Evolutionary conservation across 2,797 vertebrate species (phyloP), one percentile per base, ranked within the genome.

Genomic region (Muscicapa striata): DNA sequence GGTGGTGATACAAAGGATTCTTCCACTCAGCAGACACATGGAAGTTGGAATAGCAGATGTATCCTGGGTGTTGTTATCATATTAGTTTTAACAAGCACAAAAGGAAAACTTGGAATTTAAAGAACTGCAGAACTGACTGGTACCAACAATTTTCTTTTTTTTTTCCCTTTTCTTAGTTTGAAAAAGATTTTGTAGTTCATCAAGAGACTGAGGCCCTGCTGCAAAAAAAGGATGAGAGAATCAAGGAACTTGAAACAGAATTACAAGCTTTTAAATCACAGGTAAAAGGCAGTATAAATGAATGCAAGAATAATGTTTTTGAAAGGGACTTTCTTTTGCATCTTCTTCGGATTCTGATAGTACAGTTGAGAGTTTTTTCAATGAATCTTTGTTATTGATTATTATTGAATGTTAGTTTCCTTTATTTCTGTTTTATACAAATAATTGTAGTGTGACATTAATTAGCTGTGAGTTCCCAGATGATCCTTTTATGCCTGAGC

Each of bases 121-220:
- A 52, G 29, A 55, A 83, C 52, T 15, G 34, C 16, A 29, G 61
- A 75, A 52, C 17, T 59, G 27, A 68, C 32, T 64, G 18, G 24
- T 68, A 30, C n/a, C 29, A 69, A 54, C 10, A 51, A 17, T 62
- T 86, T 52, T 34, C 5, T 15, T 68, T 52, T 34, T 63, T 43
- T 13, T 26, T 48, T 54, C 90, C 89, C 84, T 85, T 57, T 93
- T 69, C 92, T 76, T 90, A 99, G 99, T 98, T 98, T 97, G 99
- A 99, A 91, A 99, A 99, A 96, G 99, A 99, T 97, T 98, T 99
- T 97, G 95, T 99, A 45, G 97, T 97, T 96, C 98, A 99, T 95
- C 99, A 99, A 96, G 98, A 99, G 97, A 98, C 98, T n/a, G 98
- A 99, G 94, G 98, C 98, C 70, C 98, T 99, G 81, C 96, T 99